Evolutionary conservation across 1,140 invertebrate species (phyloP).

Genomic region (Piezodorus guildinii): DNA sequence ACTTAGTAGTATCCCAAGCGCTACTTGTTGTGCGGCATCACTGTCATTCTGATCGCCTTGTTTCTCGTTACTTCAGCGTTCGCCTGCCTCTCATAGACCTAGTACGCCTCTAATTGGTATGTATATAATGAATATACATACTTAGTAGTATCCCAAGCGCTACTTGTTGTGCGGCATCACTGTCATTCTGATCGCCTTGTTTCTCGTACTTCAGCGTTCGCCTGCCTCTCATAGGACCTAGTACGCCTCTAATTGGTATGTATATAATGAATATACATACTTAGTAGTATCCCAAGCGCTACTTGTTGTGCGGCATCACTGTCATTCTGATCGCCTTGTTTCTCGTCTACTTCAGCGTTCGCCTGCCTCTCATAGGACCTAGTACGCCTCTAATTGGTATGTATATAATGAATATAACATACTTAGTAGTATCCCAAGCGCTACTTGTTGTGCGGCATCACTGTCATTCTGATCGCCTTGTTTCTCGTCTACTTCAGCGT

Average conservation of each 20-base stretch:
- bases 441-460: constrained; percentile 46
- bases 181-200: constrained; percentile 44
- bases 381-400: constrained; percentile 52
- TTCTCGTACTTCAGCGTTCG: constrained; percentile 50
- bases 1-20: no score
- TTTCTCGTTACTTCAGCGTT: constrained; percentile 51
- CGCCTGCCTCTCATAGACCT: constrained; percentile 45
- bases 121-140: no score
- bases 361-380: constrained; percentile 45
- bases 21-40: constrained; percentile 46
- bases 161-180: no score
- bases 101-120: constrained; percentile 52
- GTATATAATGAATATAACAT: no score
- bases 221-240: constrained; percentile 45
- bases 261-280: no score
- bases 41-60: constrained; percentile 43
- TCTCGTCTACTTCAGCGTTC: constrained; percentile 49
- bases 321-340: constrained; percentile 46
- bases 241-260: constrained; percentile 51
- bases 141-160: no score
- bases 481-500: constrained; percentile 51
- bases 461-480: constrained; percentile 43
- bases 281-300: no score
- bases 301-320: no score
- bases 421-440: no score